These are phyloP conservation scores for Schizaphis graminum DNA, from an alignment of 2,888 invertebrate genomes.

Conservation along the genomic window DNA sequence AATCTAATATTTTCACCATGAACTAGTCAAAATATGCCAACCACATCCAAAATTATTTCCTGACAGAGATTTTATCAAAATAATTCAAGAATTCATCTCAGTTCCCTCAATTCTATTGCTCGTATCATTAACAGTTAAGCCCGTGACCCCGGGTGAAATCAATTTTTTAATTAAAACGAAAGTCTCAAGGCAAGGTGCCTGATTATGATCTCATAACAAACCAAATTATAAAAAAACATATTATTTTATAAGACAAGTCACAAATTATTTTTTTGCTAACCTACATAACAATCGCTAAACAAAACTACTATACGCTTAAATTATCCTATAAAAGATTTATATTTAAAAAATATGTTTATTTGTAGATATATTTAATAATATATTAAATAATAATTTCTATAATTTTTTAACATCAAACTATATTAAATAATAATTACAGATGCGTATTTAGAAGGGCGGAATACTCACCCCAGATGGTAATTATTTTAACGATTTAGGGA, in stretches of 20 bases:
- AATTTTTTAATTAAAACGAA: not conserved
- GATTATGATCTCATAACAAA: not conserved
- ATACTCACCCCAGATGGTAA: not conserved
- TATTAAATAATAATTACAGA: not conserved
- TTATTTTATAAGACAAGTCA: not conserved
- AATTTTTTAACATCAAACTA: not conserved
- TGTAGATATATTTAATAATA: not conserved
- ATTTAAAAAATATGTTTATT: not conserved
- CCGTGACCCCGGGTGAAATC: not conserved
- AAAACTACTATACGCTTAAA: not conserved
- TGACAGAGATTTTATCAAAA: not conserved
- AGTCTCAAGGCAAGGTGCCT: not conserved
- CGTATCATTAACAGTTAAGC: not conserved
- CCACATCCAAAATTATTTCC: not conserved
- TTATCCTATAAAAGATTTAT: not conserved
- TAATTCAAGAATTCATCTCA: not conserved
- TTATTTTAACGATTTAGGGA: not conserved
- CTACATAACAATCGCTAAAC: not conserved
- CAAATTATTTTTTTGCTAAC: not conserved
- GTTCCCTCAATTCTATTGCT: not conserved
- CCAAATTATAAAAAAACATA: not conserved
- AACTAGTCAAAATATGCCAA: not conserved
- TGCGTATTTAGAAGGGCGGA: accelerated
- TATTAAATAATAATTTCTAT: not conserved
- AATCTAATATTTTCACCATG: not conserved